phyloP scores from a whole-genome alignment of 1,140 invertebrate genomes.

The Stratiolaelaps scimitus region DNA sequence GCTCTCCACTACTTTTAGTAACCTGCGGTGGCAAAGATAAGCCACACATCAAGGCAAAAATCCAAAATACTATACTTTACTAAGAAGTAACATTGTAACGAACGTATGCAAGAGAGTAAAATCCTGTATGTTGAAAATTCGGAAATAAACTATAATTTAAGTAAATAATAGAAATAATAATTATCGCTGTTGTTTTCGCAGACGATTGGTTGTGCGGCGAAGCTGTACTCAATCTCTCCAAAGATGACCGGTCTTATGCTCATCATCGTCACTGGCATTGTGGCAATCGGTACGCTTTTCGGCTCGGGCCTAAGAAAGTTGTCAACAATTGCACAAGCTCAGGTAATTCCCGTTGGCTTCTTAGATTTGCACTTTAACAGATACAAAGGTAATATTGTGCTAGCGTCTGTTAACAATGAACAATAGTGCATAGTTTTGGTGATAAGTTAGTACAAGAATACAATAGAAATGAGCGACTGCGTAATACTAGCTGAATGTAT shows the following conservation, averaged over 20 bases:
- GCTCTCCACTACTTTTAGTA: too few relatives aligned
- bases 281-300: constrained; percentile 59
- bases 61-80: too few relatives aligned
- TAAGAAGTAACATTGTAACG: too few relatives aligned
- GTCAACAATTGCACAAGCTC: constrained; percentile 60
- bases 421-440: too few relatives aligned
- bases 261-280: constrained; percentile 64
- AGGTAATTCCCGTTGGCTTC: constrained; percentile 46
- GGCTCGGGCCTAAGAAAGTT: constrained; percentile 57
- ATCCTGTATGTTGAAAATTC: background rate
- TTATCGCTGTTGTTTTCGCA: constrained; percentile 39
- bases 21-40: too few relatives aligned
- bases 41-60: too few relatives aligned
- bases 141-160: background rate
- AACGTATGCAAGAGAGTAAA: too few relatives aligned
- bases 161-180: too few relatives aligned
- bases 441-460: too few relatives aligned
- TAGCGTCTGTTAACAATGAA: too few relatives aligned
- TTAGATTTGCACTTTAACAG: constrained; percentile 5
- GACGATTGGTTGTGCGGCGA: constrained; percentile 61
- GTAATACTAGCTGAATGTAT: too few relatives aligned
- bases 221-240: constrained; percentile 68
- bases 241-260: constrained; percentile 68
- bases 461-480: too few relatives aligned
- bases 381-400: background rate